Conservation (phyloP, 2,888 invertebrate species). For the Alsophila aescularia region DNA sequence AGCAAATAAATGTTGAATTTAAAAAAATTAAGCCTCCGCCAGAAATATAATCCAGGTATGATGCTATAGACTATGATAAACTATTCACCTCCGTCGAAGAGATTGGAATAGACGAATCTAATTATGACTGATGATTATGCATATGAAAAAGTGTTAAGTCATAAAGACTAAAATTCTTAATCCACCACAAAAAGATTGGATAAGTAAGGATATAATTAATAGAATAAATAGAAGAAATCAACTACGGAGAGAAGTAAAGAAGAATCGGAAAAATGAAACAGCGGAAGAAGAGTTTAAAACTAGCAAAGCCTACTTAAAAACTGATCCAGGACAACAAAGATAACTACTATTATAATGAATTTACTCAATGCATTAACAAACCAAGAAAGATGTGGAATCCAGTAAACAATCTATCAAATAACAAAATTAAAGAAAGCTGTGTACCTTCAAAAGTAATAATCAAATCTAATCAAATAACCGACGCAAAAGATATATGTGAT, state of each 20-base stretch:
- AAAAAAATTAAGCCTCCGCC: background rate
- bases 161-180: slow-evolving; percentile 30
- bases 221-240: slow-evolving; percentile 35
- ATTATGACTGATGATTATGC: background rate
- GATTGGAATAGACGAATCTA: background rate
- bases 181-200: slow-evolving; percentile 31
- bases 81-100: background rate
- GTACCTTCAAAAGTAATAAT: slow-evolving; percentile 7
- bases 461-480: slow-evolving; percentile 5
- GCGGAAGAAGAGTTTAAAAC: slow-evolving; percentile 16
- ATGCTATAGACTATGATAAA: slow-evolving; percentile 14
- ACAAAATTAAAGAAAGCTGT: slow-evolving; percentile 19
- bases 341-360: slow-evolving; percentile 25
- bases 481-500: slow-evolving; percentile 32
- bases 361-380: slow-evolving; percentile 22
- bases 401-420: slow-evolving; percentile 30
- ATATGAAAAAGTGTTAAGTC: slow-evolving; percentile 15
- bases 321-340: slow-evolving; percentile 20
- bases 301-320: slow-evolving; percentile 9
- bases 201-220: slow-evolving; percentile 31
- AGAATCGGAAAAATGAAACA: slow-evolving; percentile 18
- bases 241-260: slow-evolving; percentile 27
- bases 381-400: slow-evolving; percentile 38
- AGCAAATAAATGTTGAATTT: slow-evolving; percentile 34
- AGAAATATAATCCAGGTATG: slow-evolving; percentile 10